These are phyloP conservation scores for Perccottus glenii DNA, from an alignment of 2,113 vertebrate species.

Conservation along the genomic window DNA sequence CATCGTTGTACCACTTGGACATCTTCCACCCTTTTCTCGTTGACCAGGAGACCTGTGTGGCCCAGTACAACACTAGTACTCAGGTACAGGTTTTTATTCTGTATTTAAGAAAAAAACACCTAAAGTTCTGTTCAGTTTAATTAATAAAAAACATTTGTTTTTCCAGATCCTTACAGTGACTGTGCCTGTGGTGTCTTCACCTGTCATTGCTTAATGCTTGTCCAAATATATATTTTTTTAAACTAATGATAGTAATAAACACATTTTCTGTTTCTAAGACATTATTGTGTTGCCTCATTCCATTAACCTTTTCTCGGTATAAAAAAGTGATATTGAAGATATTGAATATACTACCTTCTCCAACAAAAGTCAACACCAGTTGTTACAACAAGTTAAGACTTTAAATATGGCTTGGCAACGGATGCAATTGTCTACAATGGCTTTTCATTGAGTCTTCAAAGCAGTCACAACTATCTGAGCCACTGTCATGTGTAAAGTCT, in stretches of 20 bases:
- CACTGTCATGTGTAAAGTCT: too few species aligned
- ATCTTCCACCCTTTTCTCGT: conserved; percentile 80
- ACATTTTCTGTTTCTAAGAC: neutral
- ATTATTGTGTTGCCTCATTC: neutral
- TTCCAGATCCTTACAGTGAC: conserved; percentile 76
- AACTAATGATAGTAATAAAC: neutral
- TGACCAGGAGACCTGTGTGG: conserved; percentile 77
- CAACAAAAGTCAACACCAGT: neutral
- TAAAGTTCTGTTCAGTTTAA: too few species aligned
- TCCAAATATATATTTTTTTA: conserved; percentile 26
- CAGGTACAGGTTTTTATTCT: conserved; percentile 68
- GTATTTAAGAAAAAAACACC: too few species aligned
- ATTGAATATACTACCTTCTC: too few species aligned
- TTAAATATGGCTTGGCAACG: neutral
- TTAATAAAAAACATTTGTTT: neutral
- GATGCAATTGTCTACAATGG: too few species aligned
- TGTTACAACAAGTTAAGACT: too few species aligned
- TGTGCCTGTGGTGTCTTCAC: conserved; percentile 70
- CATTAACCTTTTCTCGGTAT: neutral
- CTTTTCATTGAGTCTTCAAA: too few species aligned
- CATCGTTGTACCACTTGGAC: conserved; percentile 82
- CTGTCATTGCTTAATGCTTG: conserved; percentile 13
- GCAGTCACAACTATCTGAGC: too few species aligned
- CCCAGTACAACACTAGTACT: conserved; percentile 83
- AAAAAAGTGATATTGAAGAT: neutral